A percentile compares a stretch with the other conserved stretches of the same genome.
Evolutionary conservation across 2,797 vertebrate species (phyloP).

Genomic region (Sardinella longiceps): DNA sequence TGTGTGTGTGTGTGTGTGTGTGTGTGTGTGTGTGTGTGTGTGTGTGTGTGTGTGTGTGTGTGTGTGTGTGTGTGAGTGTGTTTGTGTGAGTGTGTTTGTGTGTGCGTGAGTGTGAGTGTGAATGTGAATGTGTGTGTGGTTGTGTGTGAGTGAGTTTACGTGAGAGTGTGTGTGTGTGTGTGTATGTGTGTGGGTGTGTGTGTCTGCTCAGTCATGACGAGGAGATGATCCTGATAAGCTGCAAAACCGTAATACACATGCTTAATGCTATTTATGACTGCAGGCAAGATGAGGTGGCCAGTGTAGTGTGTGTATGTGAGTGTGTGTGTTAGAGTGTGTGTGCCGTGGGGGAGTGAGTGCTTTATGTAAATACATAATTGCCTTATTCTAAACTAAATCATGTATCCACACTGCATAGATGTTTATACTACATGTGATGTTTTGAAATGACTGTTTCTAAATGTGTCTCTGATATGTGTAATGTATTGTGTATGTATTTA

Average conservation of each 20-base stretch:
- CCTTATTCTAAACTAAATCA: conserved; percentile 30
- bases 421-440: too few relatives aligned
- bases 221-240: too few relatives aligned
- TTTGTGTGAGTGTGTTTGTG: too few relatives aligned
- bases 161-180: conserved; percentile 16
- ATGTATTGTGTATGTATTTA: conserved; percentile 54
- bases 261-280: not conserved
- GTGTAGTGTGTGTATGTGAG: not conserved
- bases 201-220: too few relatives aligned
- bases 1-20: too few relatives aligned
- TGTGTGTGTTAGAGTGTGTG: conserved; percentile 16
- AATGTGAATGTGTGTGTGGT: too few relatives aligned
- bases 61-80: too few relatives aligned
- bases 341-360: conserved; percentile 4
- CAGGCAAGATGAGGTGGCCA: not conserved
- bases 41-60: too few relatives aligned
- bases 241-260: not conserved
- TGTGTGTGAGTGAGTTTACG: too few relatives aligned
- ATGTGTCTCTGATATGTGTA: conserved; percentile 34
- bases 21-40: too few relatives aligned
- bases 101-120: too few relatives aligned
- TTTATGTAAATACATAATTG: not conserved
- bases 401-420: not conserved
- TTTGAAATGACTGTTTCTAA: conserved; percentile 12
- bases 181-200: not conserved